Evolutionary conservation across 2,888 invertebrate species (phyloP).

Genomic region (Lydus trimaculatus): DNA sequence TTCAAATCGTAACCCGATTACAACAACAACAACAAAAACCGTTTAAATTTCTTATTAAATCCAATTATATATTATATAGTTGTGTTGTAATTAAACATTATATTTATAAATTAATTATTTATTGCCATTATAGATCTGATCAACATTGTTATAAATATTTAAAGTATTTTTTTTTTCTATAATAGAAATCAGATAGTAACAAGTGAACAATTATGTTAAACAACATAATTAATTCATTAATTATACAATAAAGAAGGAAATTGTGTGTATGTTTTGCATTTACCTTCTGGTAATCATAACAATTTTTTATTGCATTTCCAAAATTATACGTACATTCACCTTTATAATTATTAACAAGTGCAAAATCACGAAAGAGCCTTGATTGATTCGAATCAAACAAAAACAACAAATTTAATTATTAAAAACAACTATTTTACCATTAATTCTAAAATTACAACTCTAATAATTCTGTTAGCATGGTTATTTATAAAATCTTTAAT

Average conservation of each 20-base stretch:
- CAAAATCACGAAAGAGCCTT: constrained; percentile 2
- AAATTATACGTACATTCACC: neutral
- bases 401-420: neutral
- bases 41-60: constrained; percentile 39
- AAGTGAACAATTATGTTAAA: neutral
- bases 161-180: neutral
- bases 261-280: neutral
- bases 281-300: too few species aligned
- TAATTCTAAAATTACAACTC: too few species aligned
- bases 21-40: constrained; percentile 28
- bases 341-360: neutral
- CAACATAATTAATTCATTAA: neutral
- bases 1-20: constrained; percentile 43
- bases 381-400: neutral
- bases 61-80: constrained; percentile 41
- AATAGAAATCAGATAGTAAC: neutral
- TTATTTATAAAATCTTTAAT: neutral
- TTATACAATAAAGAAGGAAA: too few species aligned
- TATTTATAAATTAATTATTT: constrained; percentile 18
- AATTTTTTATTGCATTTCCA: neutral
- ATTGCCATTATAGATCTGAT: neutral
- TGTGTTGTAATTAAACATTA: constrained; percentile 37
- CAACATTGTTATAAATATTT: neutral
- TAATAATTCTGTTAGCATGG: neutral
- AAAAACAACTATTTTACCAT: neutral